Conservation (phyloP, 2,797 vertebrate species). For the Erethizon dorsatum region DNA sequence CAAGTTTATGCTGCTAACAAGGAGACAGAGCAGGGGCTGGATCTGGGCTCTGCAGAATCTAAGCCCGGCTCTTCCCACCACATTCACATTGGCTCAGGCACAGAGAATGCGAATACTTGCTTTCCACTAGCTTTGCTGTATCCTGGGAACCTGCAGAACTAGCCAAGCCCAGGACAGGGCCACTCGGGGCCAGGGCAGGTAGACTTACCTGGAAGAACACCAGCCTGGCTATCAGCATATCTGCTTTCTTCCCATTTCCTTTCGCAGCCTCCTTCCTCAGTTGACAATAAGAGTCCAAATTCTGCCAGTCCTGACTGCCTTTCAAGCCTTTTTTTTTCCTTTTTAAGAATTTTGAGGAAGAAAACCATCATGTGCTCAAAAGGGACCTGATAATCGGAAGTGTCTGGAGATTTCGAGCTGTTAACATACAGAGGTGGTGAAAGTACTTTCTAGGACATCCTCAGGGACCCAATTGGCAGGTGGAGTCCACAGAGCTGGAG, state of each 20-base stretch:
- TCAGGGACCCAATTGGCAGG: slow-evolving; percentile 60
- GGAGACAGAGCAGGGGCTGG: neutral
- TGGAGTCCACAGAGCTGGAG: slow-evolving; percentile 61
- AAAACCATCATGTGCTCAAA: slow-evolving; percentile 63
- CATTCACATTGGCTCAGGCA: neutral
- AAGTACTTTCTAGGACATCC: slow-evolving; percentile 81
- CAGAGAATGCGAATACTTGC: neutral
- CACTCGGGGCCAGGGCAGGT: slow-evolving; percentile 71
- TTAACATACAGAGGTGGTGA: slow-evolving; percentile 65
- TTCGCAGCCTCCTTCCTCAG: slow-evolving; percentile 77
- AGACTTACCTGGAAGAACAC: slow-evolving; percentile 81
- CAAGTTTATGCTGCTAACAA: neutral
- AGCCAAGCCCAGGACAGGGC: slow-evolving; percentile 74
- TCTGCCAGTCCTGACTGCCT: slow-evolving; percentile 66
- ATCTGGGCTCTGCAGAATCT: neutral
- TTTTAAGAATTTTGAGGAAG: slow-evolving; percentile 77
- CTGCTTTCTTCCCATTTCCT: slow-evolving; percentile 79
- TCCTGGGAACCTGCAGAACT: slow-evolving; percentile 60
- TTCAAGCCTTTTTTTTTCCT: slow-evolving; percentile 66
- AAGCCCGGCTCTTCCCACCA: neutral
- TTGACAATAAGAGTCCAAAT: slow-evolving; percentile 80
- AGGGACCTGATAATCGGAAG: slow-evolving; percentile 58
- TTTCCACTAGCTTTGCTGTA: neutral
- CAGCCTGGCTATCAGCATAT: slow-evolving; percentile 73
- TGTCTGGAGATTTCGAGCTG: slow-evolving; percentile 75